phyloP scores from a whole-genome alignment of 2,888 invertebrate genomes.

The Ophion costatus region DNA sequence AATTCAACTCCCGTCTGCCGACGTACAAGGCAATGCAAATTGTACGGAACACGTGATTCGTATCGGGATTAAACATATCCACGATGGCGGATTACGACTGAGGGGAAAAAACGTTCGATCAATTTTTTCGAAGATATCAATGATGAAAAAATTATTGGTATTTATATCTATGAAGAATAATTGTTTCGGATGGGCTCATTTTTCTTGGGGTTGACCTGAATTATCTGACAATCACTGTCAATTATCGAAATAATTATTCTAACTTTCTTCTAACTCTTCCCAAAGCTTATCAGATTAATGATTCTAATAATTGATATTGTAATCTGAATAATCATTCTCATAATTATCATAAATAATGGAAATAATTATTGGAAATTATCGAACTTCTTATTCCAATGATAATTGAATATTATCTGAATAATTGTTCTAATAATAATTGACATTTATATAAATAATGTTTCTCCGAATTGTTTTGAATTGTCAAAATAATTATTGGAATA shows the following conservation, averaged over 20 bases:
- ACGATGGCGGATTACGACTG: background rate
- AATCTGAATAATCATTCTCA: too few species aligned
- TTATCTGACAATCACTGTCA: background rate
- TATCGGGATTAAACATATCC: background rate
- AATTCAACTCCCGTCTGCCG: conserved; percentile 42
- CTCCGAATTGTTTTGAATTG: background rate
- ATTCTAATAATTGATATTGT: too few species aligned
- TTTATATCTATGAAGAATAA: background rate
- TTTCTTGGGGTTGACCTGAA: background rate
- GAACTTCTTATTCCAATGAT: background rate
- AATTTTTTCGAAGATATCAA: background rate
- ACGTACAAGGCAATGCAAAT: conserved; percentile 52
- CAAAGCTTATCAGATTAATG: background rate
- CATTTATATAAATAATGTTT: too few species aligned
- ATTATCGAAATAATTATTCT: background rate
- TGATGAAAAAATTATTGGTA: background rate
- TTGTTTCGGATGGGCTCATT: background rate
- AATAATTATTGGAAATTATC: background rate
- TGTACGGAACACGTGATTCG: conserved; percentile 40
- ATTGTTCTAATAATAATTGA: background rate
- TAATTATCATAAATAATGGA: background rate
- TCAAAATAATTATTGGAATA: background rate
- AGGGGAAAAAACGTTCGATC: background rate
- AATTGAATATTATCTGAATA: background rate
- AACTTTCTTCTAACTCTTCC: background rate